Conservation (phyloP, 2,113 vertebrate species). For the Clarias macrocephalus region DNA sequence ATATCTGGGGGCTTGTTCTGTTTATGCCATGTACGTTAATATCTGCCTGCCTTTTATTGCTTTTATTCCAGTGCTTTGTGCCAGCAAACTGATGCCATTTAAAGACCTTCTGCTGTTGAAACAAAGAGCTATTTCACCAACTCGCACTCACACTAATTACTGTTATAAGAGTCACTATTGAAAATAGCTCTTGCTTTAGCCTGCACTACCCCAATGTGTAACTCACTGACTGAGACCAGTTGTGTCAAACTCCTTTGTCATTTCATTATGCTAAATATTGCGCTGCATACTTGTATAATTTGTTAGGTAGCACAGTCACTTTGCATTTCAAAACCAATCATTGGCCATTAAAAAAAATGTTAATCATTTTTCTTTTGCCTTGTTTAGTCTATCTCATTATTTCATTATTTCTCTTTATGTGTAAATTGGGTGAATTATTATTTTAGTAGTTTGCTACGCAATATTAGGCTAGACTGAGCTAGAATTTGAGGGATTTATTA, state of each 20-base stretch:
- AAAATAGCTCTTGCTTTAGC: constrained; percentile 15
- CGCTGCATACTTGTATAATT: constrained; percentile 30
- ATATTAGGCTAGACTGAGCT: constrained; percentile 23
- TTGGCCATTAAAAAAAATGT: neutral
- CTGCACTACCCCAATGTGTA: constrained; percentile 36
- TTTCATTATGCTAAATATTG: neutral
- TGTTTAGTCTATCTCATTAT: constrained; percentile 41
- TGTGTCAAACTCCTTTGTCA: constrained; percentile 22
- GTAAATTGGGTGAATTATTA: constrained; percentile 42
- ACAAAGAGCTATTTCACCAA: constrained; percentile 38
- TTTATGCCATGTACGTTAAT: neutral
- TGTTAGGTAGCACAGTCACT: constrained; percentile 56
- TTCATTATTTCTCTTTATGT: constrained; percentile 1
- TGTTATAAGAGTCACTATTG: constrained; percentile 18
- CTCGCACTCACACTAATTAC: constrained; percentile 18
- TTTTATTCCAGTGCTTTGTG: constrained; percentile 33
- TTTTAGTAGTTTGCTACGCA: constrained; percentile 26
- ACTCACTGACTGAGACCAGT: constrained; percentile 20
- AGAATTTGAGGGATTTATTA: constrained; percentile 34
- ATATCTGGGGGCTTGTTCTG: neutral
- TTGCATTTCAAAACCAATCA: constrained; percentile 49
- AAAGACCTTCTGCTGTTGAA: constrained; percentile 44
- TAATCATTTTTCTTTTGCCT: constrained; percentile 36
- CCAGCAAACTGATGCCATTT: constrained; percentile 38
- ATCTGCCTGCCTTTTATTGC: constrained; percentile 13